A percentile compares a stretch with the other conserved stretches of the same genome.
These are phyloP conservation scores for Heteropelma amictum DNA, from an alignment of 2,888 invertebrate genomes.

Conservation along the genomic window DNA sequence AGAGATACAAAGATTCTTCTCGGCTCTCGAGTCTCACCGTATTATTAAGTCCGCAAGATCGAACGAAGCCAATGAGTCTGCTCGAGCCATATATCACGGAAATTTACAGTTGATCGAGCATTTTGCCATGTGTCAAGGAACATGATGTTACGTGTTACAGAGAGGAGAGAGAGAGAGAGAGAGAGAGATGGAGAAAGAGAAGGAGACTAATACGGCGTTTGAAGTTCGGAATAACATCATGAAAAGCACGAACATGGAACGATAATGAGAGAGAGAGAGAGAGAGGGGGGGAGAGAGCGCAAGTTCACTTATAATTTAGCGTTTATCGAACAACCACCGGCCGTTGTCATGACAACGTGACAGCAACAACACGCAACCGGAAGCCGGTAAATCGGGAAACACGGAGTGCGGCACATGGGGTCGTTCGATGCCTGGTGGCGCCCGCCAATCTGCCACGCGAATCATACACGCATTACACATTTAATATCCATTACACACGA, in stretches of 20 bases:
- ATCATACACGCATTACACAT: constrained; percentile 24
- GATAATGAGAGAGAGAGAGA: background rate
- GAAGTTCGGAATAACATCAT: background rate
- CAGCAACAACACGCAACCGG: constrained; percentile 69
- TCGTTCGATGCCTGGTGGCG: constrained; percentile 34
- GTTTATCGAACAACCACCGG: constrained; percentile 70
- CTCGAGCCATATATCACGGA: constrained; percentile 29
- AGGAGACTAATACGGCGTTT: background rate
- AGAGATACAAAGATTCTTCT: background rate
- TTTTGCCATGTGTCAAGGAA: constrained; percentile 18
- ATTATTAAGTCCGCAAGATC: constrained; percentile 10
- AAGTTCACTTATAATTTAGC: constrained; percentile 69
- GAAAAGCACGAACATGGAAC: too few species aligned
- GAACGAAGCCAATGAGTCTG: constrained; percentile 10
- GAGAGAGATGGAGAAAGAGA: too few species aligned
- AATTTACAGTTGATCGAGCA: constrained; percentile 24
- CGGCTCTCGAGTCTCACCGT: background rate
- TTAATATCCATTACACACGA: background rate
- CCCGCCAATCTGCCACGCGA: constrained; percentile 35
- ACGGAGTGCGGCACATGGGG: background rate
- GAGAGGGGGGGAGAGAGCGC: constrained; percentile 20
- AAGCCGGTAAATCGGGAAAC: constrained; percentile 41
- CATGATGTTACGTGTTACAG: too few species aligned
- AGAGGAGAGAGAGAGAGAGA: too few species aligned
- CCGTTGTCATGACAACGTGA: constrained; percentile 72